Evolutionary conservation across 1,140 invertebrate species (phyloP).

Genomic region (Dendroctonus valens): DNA sequence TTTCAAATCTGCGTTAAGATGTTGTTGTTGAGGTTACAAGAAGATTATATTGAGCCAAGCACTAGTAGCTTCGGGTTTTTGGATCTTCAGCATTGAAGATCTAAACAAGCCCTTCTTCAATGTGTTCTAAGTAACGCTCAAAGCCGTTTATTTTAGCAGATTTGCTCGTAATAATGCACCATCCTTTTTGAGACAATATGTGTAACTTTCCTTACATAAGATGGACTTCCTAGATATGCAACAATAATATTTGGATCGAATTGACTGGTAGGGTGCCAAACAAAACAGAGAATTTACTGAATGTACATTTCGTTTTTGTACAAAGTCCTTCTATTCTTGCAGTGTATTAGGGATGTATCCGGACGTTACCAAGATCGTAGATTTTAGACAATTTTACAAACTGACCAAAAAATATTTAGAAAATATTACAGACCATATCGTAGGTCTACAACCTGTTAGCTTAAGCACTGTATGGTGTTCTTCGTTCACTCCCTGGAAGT

Average conservation of each 20-base stretch:
- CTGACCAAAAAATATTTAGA: conserved; percentile 22
- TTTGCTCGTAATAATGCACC: background rate
- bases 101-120: too few species aligned
- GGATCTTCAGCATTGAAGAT: too few species aligned
- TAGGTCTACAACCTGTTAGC: background rate
- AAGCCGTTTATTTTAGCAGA: too few species aligned
- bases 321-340: conserved; percentile 2
- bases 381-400: conserved; percentile 30
- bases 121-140: too few species aligned
- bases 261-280: conserved; percentile 25
- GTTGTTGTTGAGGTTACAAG: too few species aligned
- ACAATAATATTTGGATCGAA: conserved; percentile 18
- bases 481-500: too few species aligned
- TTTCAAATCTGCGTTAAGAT: too few species aligned
- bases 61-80: too few species aligned
- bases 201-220: background rate
- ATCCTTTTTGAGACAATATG: conserved; percentile 20
- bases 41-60: too few species aligned
- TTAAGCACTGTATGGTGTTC: too few species aligned
- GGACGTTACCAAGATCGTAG: conserved; percentile 21
- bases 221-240: conserved; percentile 3
- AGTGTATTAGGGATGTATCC: background rate
- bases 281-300: conserved; percentile 8
- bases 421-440: conserved; percentile 4
- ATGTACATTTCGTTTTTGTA: conserved; percentile 5